Conservation (phyloP, 2,113 vertebrate genomes). For the Takifugu bimaculatus region DNA sequence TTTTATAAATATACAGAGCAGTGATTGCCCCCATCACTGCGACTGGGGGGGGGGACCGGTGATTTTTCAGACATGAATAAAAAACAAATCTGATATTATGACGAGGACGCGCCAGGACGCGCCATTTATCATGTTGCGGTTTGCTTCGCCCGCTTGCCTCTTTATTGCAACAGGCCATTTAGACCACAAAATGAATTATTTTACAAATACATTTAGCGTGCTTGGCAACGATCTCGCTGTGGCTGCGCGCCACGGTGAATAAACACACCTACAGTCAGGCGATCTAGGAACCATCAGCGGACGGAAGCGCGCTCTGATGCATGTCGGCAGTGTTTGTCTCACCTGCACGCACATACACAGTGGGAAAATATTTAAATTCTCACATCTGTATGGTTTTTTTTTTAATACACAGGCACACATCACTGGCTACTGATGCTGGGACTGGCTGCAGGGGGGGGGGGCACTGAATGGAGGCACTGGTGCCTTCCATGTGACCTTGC, state of each 20-base stretch:
- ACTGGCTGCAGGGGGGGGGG: conserved; percentile 25
- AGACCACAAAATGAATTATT: conserved; percentile 12
- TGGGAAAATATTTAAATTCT: conserved; percentile 22
- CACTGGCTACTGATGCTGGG: conserved; percentile 10
- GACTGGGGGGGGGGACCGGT: neutral
- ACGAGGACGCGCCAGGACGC: conserved; percentile 9
- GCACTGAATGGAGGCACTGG: conserved; percentile 48
- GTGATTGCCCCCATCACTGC: neutral
- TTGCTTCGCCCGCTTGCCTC: neutral
- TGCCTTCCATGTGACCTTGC: conserved; percentile 64
- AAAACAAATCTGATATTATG: conserved; percentile 19
- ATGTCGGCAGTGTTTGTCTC: conserved; percentile 45
- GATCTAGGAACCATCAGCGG: conserved; percentile 19
- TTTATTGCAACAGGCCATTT: conserved; percentile 6
- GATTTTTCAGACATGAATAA: neutral
- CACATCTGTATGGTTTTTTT: conserved; percentile 17
- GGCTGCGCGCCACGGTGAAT: conserved; percentile 21
- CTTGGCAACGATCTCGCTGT: conserved; percentile 18
- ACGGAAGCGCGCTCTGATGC: conserved; percentile 15
- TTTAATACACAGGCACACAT: conserved; percentile 1
- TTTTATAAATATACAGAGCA: neutral
- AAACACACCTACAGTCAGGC: conserved; percentile 16
- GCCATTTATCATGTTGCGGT: conserved; percentile 3
- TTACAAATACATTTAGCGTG: conserved; percentile 20
- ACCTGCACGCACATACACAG: conserved; percentile 4